These are phyloP conservation scores for Cydia fagiglandana DNA, from an alignment of 1,140 invertebrate species.

Conservation along the genomic window DNA sequence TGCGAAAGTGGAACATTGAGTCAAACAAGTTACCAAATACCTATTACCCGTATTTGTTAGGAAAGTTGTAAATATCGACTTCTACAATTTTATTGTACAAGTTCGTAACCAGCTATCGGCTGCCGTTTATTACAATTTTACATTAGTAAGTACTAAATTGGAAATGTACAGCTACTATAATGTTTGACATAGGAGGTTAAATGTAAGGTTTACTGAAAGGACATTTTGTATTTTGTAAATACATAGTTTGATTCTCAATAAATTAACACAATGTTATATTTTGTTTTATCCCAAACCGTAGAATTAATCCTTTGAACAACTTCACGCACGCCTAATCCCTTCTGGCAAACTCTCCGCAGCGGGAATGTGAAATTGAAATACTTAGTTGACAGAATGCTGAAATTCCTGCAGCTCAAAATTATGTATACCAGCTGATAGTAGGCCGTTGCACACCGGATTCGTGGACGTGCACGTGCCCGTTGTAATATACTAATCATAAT, in stretches of 20 bases:
- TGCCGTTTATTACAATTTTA: not conserved
- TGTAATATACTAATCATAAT: too few relatives aligned
- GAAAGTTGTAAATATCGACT: not conserved
- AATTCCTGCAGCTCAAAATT: too few relatives aligned
- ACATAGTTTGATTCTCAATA: not conserved
- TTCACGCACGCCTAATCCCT: too few relatives aligned
- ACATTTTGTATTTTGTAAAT: slow-evolving; percentile 2
- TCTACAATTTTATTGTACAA: not conserved
- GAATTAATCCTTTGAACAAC: too few relatives aligned
- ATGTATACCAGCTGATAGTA: too few relatives aligned
- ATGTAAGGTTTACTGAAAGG: not conserved
- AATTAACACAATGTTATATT: not conserved
- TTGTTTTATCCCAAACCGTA: not conserved
- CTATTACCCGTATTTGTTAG: not conserved
- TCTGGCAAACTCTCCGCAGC: too few relatives aligned
- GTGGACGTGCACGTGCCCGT: too few relatives aligned
- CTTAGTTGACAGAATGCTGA: too few relatives aligned
- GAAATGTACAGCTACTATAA: not conserved
- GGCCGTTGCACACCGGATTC: too few relatives aligned
- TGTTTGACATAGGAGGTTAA: not conserved
- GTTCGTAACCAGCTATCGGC: not conserved
- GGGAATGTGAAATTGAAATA: too few relatives aligned
- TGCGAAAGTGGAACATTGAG: not conserved
- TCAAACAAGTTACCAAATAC: not conserved
- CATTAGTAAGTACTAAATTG: not conserved